Evolutionary conservation across 2,888 invertebrate genomes (phyloP), one percentile per base, ranked within the genome.

Genomic region (Lissocephala sabroskyi): DNA sequence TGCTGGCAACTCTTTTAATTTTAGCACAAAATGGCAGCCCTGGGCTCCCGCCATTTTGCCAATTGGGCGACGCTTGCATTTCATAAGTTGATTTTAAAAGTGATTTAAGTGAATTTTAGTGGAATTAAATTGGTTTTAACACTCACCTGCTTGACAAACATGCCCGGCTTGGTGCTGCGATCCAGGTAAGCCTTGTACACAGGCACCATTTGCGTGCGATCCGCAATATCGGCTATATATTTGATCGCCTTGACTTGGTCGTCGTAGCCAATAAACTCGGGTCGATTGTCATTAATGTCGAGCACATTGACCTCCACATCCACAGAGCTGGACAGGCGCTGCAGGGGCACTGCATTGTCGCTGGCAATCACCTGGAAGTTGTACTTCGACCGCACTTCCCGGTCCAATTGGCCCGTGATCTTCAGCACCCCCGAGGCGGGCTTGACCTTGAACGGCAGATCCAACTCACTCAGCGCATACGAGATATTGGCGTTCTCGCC

Each of bases 221-320:
- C 81, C 0, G 75, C 36, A 16, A 79, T 39, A 23, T 65, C 73
- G 0, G 77, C 61, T 18, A 81, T 74, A 23, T 78, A 81, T 9
- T 74, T 65, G 2, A 64, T 56, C 0, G 79, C 81, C 19, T 63
- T 78, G 0, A 60, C 64, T 40, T 82, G 52, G 29, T 92, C 90
- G 74, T 93, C 91, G 63, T 91, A 94, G 0, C 91, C 92, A 62
- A 90, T 91, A 81, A 95, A 95, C 49, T 87, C 87, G 0, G 95
- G 95, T 0, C 90, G 86, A 71, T 95, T 95, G 76, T 95, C 95
- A 79, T 95, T 95, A 0, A 93, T 87, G 75, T 95, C 95, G 54
- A 92, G 83, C 1, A 95, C 88, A 82, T 92, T 92, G 1, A 96
- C 89, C 79, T 93, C 92, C 0, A 95, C 91, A 56, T 91, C 90